phyloP scores from a whole-genome alignment of 2,797 vertebrate species.

The Poliocrania exsul region DNA sequence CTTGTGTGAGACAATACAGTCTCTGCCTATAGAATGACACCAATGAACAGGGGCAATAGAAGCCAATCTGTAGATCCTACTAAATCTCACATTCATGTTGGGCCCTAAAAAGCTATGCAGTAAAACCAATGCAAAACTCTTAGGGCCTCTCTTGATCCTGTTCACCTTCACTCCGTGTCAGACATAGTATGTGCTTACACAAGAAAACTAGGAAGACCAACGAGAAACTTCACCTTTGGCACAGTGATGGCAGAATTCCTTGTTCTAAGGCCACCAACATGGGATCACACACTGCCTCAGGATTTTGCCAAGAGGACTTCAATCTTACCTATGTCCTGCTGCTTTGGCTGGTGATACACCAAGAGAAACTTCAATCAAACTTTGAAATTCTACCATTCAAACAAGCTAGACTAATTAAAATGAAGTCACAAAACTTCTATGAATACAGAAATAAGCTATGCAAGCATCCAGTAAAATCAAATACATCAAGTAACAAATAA shows the following conservation, averaged over 20 bases:
- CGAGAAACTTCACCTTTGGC: not conserved
- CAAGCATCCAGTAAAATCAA: not conserved
- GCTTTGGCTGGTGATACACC: not conserved
- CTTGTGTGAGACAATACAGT: not conserved
- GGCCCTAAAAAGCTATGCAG: rapidly evolving
- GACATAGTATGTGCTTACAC: not conserved
- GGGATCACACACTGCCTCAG: rapidly evolving
- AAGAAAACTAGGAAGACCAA: not conserved
- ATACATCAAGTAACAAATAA: not conserved
- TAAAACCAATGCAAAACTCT: not conserved
- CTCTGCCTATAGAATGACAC: not conserved
- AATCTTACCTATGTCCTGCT: not conserved
- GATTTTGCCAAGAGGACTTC: not conserved
- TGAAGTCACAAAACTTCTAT: not conserved
- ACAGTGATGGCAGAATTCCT: not conserved
- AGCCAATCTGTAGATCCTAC: not conserved
- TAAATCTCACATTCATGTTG: not conserved
- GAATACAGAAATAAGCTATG: not conserved
- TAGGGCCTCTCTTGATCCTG: rapidly evolving
- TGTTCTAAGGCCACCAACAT: rapidly evolving
- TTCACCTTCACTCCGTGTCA: not conserved
- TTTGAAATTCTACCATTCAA: not conserved
- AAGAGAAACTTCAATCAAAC: not conserved
- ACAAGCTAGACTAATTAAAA: not conserved
- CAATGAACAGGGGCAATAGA: not conserved